Conservation (phyloP, 2,888 invertebrate species). For the Cerceris ruficornis region DNA sequence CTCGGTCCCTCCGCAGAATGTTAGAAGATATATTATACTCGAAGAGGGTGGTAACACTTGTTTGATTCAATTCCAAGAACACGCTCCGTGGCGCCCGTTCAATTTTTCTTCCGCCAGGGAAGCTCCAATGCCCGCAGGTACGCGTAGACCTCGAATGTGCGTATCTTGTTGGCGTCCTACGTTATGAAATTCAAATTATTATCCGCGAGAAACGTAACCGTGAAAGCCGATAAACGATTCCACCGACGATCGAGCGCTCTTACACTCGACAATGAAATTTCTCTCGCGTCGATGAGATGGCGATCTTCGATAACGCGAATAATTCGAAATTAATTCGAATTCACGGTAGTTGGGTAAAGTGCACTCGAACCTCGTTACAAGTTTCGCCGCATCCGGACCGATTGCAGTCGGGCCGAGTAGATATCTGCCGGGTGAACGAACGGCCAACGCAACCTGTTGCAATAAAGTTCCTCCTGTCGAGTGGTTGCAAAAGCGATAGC, state of each 20-base stretch:
- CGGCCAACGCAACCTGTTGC: constrained; percentile 74
- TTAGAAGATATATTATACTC: constrained; percentile 75
- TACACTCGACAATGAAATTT: background rate
- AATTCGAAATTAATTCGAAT: background rate
- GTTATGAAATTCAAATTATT: constrained; percentile 42
- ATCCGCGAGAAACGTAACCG: constrained; percentile 7
- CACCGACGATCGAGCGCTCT: no score
- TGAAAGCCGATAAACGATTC: background rate
- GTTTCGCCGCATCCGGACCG: constrained; percentile 31
- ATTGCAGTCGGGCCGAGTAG: constrained; percentile 23
- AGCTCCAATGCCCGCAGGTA: constrained; percentile 35
- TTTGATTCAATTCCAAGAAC: constrained; percentile 78
- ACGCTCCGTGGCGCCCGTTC: constrained; percentile 69
- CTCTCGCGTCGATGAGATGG: background rate
- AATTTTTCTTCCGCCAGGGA: constrained; percentile 71
- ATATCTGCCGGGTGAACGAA: constrained; percentile 59
- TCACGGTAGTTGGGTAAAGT: background rate
- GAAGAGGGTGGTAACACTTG: constrained; percentile 77
- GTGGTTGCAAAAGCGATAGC: constrained; percentile 4
- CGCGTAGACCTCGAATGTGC: background rate
- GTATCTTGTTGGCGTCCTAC: constrained; percentile 10
- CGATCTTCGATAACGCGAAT: background rate
- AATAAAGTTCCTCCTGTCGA: constrained; percentile 69
- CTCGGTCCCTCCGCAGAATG: constrained; percentile 69
- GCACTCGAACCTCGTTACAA: constrained; percentile 3